Percentiles rank a stretch among this genome's conserved stretches.
These are phyloP conservation scores for honey bee (Apis mellifera) DNA, from an alignment of 1,140 invertebrate species.

Conservation along the genomic window Amel_HAv3.1 CM009942.2:7319001-7319500, in stretches of 20 bases:
- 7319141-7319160: background rate
- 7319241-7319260: background rate
- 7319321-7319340: conserved; percentile 12
- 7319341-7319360: background rate
- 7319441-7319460: background rate
- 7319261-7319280: background rate
- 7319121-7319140: conserved; percentile 25
- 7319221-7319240: conserved; percentile 21
- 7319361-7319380: background rate
- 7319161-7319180: conserved; percentile 19
- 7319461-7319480: conserved; percentile 10
- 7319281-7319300: background rate
- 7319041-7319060: background rate
- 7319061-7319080: conserved; percentile 2
- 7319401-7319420: background rate
- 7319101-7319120: conserved; percentile 56
- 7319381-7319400: background rate
- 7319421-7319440: background rate
- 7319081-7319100: conserved; percentile 23
- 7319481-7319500: background rate
- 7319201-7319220: conserved; percentile 4
- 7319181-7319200: conserved; percentile 22
- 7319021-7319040: conserved; percentile 5
- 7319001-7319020: background rate
- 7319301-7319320: conserved; percentile 7